These are phyloP conservation scores for Phalacrocorax aristotelis DNA, from an alignment of 2,113 vertebrate genomes.

Conservation along the genomic window DNA sequence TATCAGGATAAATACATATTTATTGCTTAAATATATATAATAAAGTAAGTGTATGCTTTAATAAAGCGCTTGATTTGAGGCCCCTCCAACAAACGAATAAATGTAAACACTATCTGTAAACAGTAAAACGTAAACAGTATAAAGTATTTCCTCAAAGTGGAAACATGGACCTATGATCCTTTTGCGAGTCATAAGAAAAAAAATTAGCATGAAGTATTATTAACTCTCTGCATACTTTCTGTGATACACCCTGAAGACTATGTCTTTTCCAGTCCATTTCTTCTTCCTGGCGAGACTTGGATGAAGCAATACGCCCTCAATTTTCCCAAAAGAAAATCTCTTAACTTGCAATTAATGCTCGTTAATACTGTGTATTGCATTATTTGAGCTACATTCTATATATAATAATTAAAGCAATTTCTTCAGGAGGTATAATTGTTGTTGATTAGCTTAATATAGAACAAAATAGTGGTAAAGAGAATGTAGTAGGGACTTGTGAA, in stretches of 20 bases:
- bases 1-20: not conserved
- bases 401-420: not conserved
- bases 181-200: not conserved
- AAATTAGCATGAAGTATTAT: not conserved
- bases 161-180: not conserved
- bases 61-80: not conserved
- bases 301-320: not conserved
- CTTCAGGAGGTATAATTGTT: not conserved
- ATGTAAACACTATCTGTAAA: not conserved
- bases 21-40: not conserved
- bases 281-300: not conserved
- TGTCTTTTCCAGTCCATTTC: not conserved
- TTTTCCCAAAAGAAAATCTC: not conserved
- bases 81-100: not conserved
- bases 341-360: not conserved
- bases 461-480: not conserved
- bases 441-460: not conserved
- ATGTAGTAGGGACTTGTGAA: not conserved
- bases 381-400: not conserved
- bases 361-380: not conserved
- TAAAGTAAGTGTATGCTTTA: not conserved
- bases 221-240: not conserved
- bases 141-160: not conserved
- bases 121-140: not conserved
- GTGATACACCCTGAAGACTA: not conserved